Conservation (phyloP, 2,888 invertebrate genomes). For the Eupithecia subfuscata region DNA sequence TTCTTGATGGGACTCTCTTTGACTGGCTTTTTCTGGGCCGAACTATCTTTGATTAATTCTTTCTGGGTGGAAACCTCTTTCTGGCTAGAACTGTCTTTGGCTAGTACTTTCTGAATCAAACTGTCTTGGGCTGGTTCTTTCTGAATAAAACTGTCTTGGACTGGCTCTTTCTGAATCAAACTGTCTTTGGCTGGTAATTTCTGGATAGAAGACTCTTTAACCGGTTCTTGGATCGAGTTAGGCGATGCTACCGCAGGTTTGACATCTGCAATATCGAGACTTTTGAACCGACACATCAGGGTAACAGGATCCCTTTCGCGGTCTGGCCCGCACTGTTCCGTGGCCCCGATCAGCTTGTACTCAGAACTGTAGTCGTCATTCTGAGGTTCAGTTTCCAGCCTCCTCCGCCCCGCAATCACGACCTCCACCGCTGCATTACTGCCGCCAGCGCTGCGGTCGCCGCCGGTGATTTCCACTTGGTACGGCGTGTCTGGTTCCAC, state of each 20-base stretch:
- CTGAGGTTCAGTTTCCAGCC: conserved; percentile 56
- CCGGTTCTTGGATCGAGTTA: conserved; percentile 18
- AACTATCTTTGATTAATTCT: neutral
- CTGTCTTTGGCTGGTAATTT: conserved; percentile 24
- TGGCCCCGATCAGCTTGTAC: conserved; percentile 86
- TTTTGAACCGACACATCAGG: conserved; percentile 76
- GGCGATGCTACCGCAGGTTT: conserved; percentile 21
- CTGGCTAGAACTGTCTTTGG: conserved; percentile 1
- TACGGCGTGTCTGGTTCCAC: conserved; percentile 88
- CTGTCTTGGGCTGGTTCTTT: conserved; percentile 7
- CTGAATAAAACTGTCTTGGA: conserved; percentile 1
- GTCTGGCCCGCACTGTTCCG: conserved; percentile 90
- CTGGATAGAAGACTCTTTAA: conserved; percentile 14
- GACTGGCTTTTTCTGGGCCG: conserved; percentile 10
- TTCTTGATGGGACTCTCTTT: conserved; percentile 9
- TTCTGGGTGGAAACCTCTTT: conserved; percentile 5
- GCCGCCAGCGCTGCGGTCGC: conserved; percentile 55
- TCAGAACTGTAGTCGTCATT: conserved; percentile 51
- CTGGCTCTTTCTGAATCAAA: conserved; percentile 12
- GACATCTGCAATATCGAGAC: conserved; percentile 17
- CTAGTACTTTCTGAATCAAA: conserved; percentile 11
- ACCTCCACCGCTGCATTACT: conserved; percentile 68
- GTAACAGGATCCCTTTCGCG: conserved; percentile 87
- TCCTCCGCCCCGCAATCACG: conserved; percentile 68
- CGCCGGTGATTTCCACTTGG: conserved; percentile 85